Evolutionary conservation across 30 jellyfish, hydroid and myxozoan species (phyloP).

Genomic region (Catostylus mosaicus): DNA sequence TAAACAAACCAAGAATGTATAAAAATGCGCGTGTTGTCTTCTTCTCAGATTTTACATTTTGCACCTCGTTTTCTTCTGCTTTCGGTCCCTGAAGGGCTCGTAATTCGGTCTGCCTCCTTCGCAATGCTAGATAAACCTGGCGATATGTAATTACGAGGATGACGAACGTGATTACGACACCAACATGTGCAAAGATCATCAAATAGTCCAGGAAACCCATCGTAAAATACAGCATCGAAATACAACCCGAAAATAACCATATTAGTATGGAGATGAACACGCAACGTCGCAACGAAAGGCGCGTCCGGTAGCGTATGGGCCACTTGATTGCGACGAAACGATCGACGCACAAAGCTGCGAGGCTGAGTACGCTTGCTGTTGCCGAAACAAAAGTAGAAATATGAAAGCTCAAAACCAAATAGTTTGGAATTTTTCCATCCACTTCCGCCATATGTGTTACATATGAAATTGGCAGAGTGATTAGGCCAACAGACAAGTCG

Average conservation of each 20-base stretch:
- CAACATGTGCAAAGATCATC: slow-evolving; percentile 76
- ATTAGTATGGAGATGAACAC: slow-evolving; percentile 39
- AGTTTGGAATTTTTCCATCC: slow-evolving; percentile 16
- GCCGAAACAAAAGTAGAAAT: slow-evolving; percentile 62
- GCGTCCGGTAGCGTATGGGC: slow-evolving; percentile 67
- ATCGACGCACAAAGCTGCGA: slow-evolving; percentile 81
- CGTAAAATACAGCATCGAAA: slow-evolving; percentile 56
- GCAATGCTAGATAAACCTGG: slow-evolving; percentile 11
- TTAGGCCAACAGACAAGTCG: slow-evolving; percentile 68
- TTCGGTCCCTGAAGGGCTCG: background rate
- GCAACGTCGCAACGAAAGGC: slow-evolving; percentile 41
- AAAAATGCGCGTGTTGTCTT: slow-evolving; percentile 26
- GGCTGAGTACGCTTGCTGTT: slow-evolving; percentile 75
- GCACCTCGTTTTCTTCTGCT: background rate
- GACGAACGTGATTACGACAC: slow-evolving; percentile 51
- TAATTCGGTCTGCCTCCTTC: background rate
- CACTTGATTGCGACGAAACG: slow-evolving; percentile 79
- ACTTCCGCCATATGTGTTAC: slow-evolving; percentile 65
- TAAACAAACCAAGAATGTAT: slow-evolving; percentile 10
- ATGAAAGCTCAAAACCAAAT: slow-evolving; percentile 36
- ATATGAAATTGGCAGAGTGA: slow-evolving; percentile 67
- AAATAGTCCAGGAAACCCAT: slow-evolving; percentile 46
- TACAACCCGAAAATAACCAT: slow-evolving; percentile 60
- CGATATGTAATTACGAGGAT: slow-evolving; percentile 52
- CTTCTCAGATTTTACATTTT: slow-evolving; percentile 6